A percentile compares a stretch with the other conserved stretches of the same genome.
These are phyloP conservation scores for Bufotes viridis DNA, from an alignment of 2,797 vertebrate genomes.

Conservation along the genomic window DNA sequence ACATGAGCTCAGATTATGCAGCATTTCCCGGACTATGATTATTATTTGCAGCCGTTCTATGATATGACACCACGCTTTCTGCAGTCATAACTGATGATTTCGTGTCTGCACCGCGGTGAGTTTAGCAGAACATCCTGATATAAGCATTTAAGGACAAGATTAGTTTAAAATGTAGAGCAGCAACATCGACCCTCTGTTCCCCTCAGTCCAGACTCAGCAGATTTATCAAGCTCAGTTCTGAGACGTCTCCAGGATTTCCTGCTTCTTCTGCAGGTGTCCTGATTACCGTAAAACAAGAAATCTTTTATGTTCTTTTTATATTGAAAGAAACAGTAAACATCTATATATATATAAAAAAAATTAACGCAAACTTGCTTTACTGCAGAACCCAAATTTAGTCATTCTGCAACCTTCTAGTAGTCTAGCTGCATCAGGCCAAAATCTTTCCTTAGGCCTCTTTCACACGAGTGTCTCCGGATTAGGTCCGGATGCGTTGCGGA, in stretches of 20 bases:
- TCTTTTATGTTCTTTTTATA: too few species aligned
- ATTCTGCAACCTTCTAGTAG: too few species aligned
- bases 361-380: too few species aligned
- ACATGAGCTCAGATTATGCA: not conserved
- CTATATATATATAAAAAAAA: not conserved
- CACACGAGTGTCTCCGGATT: too few species aligned
- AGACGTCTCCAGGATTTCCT: not conserved
- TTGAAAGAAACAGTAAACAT: not conserved
- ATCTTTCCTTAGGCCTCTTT: too few species aligned
- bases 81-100: not conserved
- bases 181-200: not conserved
- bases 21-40: not conserved
- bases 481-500: too few species aligned
- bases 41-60: not conserved
- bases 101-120: not conserved
- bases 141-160: not conserved
- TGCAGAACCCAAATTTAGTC: too few species aligned
- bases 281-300: not conserved
- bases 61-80: not conserved
- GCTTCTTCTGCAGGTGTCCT: not conserved
- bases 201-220: not conserved
- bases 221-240: not conserved
- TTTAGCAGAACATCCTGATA: not conserved
- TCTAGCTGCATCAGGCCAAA: too few species aligned
- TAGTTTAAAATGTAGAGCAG: not conserved